Evolutionary conservation across 2,797 vertebrate species (phyloP), one percentile per base, ranked within the genome.

Genomic region (Urocyon cinereoargenteus): DNA sequence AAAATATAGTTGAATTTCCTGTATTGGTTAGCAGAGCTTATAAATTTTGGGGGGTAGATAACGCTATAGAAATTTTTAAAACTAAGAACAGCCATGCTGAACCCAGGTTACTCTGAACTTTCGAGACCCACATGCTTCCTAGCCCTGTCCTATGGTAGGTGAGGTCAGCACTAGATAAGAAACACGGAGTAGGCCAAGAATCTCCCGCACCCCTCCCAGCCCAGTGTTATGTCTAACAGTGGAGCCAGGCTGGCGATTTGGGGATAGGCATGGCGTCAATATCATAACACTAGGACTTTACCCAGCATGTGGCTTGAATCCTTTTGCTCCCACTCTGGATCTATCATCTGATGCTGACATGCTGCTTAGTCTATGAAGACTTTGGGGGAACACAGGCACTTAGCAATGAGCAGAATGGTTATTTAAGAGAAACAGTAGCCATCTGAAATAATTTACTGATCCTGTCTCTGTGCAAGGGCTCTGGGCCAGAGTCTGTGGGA

Each of bases 141-240:
- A 45, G 31, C 28, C 18, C 89, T 96, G 59, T 87, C 68, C 84
- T 53, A 0, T 4, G 84, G 92, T 16, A 34, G 78, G 40, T 82
- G 94, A 97, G 87, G 90, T 95, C 90, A 95, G 61, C 66, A 51
- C 34, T 62, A 72, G 97, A 91, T 97, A 90, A 94, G 90, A 96
- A 96, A 78, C 5, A 36, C 45, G 28, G 18, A 57, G 16, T 12
- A 79, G 53, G 91, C 84, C 86, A 96, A 66, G 75, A 88, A 51
- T 72, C 75, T 64, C 72, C 79, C 2, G 0, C 59, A 62, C 59
- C 31, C 77, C 31, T 55, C 72, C 78, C 87, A 28, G 72, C 3
- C 57, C 75, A 73, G 77, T 81, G 84, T 55, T 86, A 62, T 93
- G 86, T 96, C 94, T 97, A 51, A 78, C 34, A 31, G 57, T 4